Percentiles rank a stretch among this genome's conserved stretches.
phyloP scores from a whole-genome alignment of 2,888 invertebrate genomes.

The Uloborus plumipes region DNA sequence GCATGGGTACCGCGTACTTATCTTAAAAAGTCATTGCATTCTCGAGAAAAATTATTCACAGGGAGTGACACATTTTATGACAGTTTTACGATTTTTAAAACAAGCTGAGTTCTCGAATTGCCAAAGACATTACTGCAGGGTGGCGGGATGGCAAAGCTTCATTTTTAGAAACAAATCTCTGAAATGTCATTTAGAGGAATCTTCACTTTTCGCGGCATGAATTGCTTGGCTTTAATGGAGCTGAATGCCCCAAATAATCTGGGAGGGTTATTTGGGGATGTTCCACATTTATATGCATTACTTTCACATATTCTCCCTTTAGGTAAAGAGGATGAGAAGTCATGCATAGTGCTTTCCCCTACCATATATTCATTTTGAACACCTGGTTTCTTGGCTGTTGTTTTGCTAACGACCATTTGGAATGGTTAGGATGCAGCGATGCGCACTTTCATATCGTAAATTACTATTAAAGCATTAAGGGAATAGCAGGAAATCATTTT shows the following conservation, averaged over 20 bases:
- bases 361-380: constrained; percentile 27
- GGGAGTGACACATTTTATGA: constrained; percentile 51
- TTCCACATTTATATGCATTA: constrained; percentile 49
- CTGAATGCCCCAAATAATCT: constrained; percentile 58
- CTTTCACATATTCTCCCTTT: constrained; percentile 34
- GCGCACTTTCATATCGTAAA: constrained; percentile 18
- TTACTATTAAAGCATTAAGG: constrained; percentile 54
- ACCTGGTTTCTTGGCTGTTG: constrained; percentile 29
- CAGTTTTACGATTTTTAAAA: constrained; percentile 57
- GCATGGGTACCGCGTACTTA: too few relatives aligned
- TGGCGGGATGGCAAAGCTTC: constrained; percentile 12
- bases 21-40: too few relatives aligned
- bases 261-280: constrained; percentile 52
- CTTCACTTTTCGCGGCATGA: background rate
- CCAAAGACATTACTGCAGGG: constrained; percentile 31
- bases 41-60: constrained; percentile 40
- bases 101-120: constrained; percentile 34
- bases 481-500: constrained; percentile 27
- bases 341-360: background rate
- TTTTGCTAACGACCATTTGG: constrained; percentile 32
- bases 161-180: constrained; percentile 38
- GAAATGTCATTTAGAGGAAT: constrained; percentile 52
- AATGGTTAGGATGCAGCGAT: background rate
- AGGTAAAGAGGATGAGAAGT: background rate
- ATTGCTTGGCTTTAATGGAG: constrained; percentile 39